A percentile compares a stretch with the other conserved stretches of the same genome.
Conservation (phyloP, 1,140 invertebrate species). For the Micrasema minimum region DNA sequence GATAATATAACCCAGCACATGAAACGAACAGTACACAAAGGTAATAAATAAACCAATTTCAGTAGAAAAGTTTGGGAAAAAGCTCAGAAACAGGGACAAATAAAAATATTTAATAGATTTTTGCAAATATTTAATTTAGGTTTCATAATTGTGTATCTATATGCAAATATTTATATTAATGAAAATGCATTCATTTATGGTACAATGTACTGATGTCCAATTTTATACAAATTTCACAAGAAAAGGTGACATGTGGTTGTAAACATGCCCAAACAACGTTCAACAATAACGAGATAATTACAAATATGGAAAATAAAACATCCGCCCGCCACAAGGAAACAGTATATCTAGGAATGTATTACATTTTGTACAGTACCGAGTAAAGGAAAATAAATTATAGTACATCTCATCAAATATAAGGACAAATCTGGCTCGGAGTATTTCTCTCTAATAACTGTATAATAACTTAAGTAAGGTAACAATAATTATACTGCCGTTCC, state of each 20-base stretch:
- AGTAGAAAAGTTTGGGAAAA: too few relatives aligned
- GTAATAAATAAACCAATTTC: too few relatives aligned
- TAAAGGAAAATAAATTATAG: conserved; percentile 48
- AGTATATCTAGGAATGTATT: conserved; percentile 45
- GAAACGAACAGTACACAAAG: too few relatives aligned
- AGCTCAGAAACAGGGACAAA: too few relatives aligned
- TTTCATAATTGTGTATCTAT: conserved; percentile 69
- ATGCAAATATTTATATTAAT: conserved; percentile 68
- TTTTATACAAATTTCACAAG: conserved; percentile 53
- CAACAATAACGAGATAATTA: conserved; percentile 52
- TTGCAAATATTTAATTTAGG: conserved; percentile 68
- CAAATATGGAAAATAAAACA: conserved; percentile 46
- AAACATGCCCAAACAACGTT: conserved; percentile 49
- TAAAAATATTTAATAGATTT: conserved; percentile 58
- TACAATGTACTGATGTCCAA: conserved; percentile 60
- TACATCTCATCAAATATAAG: conserved; percentile 32
- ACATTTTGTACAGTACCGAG: conserved; percentile 48
- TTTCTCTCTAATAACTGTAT: too few relatives aligned
- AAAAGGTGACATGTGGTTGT: conserved; percentile 43
- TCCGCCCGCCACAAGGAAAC: conserved; percentile 41
- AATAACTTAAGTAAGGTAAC: too few relatives aligned
- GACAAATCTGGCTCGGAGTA: too few relatives aligned
- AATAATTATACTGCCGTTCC: too few relatives aligned
- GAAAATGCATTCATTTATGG: conserved; percentile 66
- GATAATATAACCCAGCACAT: too few relatives aligned